Percentiles rank a stretch among this genome's conserved stretches.
These are phyloP conservation scores for Riparia riparia DNA, from an alignment of 2,113 vertebrate genomes.

Conservation along the genomic window DNA sequence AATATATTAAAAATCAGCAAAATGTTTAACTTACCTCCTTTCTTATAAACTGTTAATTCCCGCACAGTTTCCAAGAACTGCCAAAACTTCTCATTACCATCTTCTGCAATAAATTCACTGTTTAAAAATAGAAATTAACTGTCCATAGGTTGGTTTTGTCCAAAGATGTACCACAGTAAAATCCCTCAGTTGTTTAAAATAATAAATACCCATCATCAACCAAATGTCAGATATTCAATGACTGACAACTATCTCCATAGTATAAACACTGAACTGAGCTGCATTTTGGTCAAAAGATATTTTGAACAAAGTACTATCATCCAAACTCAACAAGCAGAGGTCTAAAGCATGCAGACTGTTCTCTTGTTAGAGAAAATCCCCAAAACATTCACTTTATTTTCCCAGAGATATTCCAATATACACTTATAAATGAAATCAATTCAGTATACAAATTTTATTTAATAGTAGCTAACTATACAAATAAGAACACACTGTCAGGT, in stretches of 20 bases:
- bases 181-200: not conserved
- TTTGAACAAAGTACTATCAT: not conserved
- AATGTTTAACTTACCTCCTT: slow-evolving; percentile 83
- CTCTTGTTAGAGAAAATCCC: not conserved
- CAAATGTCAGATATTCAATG: not conserved
- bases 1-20: not conserved
- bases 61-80: slow-evolving; percentile 96
- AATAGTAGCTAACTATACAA: not conserved
- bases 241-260: not conserved
- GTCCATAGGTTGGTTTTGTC: not conserved
- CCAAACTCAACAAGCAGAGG: not conserved
- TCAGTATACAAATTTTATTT: not conserved
- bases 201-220: not conserved
- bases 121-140: slow-evolving; percentile 62
- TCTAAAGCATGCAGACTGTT: not conserved
- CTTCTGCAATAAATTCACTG: slow-evolving; percentile 97
- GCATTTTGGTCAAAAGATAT: not conserved
- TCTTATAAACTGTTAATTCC: slow-evolving; percentile 92
- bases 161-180: not conserved
- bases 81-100: slow-evolving; percentile 97
- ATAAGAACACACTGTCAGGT: not conserved
- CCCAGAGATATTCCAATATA: not conserved
- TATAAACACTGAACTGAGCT: not conserved
- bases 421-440: not conserved
- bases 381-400: not conserved